Evolutionary conservation across 2,113 vertebrate species (phyloP).

Genomic region (Lampris incognitus): DNA sequence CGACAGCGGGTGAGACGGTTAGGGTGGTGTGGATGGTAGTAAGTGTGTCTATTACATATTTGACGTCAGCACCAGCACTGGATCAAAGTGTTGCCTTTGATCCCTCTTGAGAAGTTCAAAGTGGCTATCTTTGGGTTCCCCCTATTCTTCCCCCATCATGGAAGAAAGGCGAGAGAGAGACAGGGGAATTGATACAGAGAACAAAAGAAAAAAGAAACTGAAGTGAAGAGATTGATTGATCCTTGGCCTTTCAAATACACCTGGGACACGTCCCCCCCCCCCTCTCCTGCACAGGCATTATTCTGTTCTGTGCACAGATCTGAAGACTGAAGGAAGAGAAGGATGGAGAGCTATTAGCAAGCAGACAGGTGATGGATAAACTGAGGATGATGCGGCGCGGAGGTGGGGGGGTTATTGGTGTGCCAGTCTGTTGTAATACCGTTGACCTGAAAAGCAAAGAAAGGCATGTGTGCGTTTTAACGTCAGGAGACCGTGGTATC

Average conservation of each 20-base stretch:
- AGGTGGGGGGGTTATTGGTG: neutral
- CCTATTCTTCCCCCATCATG: neutral
- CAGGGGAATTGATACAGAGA: neutral
- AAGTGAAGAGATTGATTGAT: constrained; percentile 58
- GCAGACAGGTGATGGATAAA: constrained; percentile 5
- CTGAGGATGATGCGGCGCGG: too few relatives aligned
- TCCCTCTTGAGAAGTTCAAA: neutral
- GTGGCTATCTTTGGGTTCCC: constrained; percentile 2
- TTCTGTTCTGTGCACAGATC: constrained; percentile 31
- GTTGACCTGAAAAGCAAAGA: constrained; percentile 8
- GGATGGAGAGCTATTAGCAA: constrained; percentile 13
- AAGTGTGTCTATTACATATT: neutral
- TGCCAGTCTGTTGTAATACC: constrained; percentile 18
- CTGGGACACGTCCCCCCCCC: neutral
- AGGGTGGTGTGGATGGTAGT: too few relatives aligned
- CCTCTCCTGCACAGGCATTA: constrained; percentile 33
- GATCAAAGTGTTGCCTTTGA: neutral
- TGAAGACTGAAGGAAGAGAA: constrained; percentile 31
- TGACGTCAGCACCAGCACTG: constrained; percentile 11
- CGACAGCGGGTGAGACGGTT: too few relatives aligned
- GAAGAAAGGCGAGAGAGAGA: neutral
- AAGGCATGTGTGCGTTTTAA: neutral
- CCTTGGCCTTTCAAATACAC: constrained; percentile 16
- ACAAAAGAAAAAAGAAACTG: constrained; percentile 25
- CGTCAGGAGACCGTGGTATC: neutral